Conservation (phyloP, 2,888 invertebrate species). For the Ectemnius continuus region DNA sequence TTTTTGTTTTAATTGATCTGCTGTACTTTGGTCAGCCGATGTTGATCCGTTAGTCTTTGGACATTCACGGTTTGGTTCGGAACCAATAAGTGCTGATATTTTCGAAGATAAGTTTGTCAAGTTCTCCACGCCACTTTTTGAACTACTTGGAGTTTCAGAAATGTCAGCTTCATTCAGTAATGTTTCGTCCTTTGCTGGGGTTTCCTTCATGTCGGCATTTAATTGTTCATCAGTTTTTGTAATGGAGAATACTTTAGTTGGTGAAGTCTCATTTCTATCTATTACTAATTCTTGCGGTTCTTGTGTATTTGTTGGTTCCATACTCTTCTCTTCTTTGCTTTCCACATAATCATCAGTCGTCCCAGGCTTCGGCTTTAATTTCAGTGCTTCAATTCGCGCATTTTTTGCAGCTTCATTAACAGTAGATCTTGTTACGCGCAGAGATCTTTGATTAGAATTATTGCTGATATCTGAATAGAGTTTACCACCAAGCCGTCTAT, state of each 20-base stretch:
- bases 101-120: slow-evolving; percentile 70
- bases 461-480: slow-evolving; percentile 51
- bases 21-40: slow-evolving; percentile 4
- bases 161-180: slow-evolving; percentile 67
- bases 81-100: slow-evolving; percentile 66
- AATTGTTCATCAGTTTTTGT: slow-evolving; percentile 54
- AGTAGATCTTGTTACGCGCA: background rate
- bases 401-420: background rate
- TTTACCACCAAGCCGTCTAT: slow-evolving; percentile 39
- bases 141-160: slow-evolving; percentile 73
- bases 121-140: slow-evolving; percentile 69
- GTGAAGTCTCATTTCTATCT: slow-evolving; percentile 50
- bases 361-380: background rate
- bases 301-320: background rate
- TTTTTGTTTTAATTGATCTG: slow-evolving; percentile 25
- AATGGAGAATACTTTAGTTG: slow-evolving; percentile 67
- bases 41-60: slow-evolving; percentile 25
- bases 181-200: slow-evolving; percentile 71
- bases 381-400: background rate
- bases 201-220: slow-evolving; percentile 58
- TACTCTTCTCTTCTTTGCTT: background rate
- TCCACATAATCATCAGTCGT: background rate
- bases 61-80: slow-evolving; percentile 37
- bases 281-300: background rate
- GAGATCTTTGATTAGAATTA: slow-evolving; percentile 41